phyloP scores from a whole-genome alignment of 2,113 vertebrate genomes.

The Serinus canaria region DNA sequence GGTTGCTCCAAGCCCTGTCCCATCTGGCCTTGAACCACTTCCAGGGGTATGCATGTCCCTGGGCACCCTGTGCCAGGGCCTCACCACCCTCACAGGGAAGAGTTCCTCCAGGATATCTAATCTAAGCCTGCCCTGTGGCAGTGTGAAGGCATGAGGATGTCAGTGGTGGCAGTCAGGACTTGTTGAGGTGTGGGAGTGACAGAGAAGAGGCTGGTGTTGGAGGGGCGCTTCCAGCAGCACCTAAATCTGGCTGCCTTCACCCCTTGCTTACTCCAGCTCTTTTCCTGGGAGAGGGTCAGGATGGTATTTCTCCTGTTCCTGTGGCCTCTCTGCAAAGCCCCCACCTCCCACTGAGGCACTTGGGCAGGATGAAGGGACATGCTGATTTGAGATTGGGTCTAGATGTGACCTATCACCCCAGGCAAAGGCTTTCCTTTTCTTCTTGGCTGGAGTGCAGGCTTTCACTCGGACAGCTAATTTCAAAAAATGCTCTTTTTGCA shows the following conservation, averaged over 20 bases:
- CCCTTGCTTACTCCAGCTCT: not conserved
- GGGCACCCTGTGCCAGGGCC: not conserved
- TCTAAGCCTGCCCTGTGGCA: not conserved
- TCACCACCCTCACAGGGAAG: not conserved
- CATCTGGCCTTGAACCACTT: not conserved
- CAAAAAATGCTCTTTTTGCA: not conserved
- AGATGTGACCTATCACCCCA: not conserved
- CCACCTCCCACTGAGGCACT: not conserved
- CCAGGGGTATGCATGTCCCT: not conserved
- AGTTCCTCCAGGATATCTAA: not conserved
- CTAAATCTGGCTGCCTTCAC: not conserved
- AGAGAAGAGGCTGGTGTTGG: not conserved
- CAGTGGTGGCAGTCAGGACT: fast-evolving
- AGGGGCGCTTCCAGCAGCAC: not conserved
- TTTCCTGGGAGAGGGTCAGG: fast-evolving
- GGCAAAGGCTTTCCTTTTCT: not conserved
- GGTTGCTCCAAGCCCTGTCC: not conserved
- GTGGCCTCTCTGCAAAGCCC: not conserved
- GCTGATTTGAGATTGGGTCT: not conserved
- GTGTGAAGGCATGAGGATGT: not conserved
- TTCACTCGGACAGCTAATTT: not conserved
- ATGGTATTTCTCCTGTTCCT: not conserved
- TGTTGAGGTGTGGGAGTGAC: not conserved
- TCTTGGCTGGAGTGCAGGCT: not conserved
- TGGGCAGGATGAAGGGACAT: not conserved